Conservation (phyloP, 92 coral and sea anemone species). For the Zoanthus solanderi region DNA sequence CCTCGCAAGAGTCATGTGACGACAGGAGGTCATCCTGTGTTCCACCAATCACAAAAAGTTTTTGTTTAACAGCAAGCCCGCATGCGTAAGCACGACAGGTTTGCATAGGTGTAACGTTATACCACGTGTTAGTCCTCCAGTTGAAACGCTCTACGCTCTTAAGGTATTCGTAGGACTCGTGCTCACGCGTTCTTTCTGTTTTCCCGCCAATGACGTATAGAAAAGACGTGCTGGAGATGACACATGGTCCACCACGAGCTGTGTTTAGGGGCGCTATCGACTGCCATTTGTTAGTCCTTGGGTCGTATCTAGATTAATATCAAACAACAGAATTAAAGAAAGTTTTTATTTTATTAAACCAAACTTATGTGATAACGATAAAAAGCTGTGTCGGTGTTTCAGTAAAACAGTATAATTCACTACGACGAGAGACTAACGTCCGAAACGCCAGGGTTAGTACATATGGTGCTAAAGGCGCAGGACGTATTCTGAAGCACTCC, state of each 20-base stretch:
- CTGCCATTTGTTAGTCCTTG: conserved; percentile 82
- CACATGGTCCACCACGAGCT: conserved; percentile 95
- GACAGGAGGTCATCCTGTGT: conserved; percentile 88
- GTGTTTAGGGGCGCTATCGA: conserved; percentile 82
- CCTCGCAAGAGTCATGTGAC: conserved; percentile 90
- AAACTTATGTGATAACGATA: too few species aligned
- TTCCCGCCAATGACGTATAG: conserved; percentile 98
- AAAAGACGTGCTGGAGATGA: conserved; percentile 70
- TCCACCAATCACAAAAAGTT: conserved; percentile 84
- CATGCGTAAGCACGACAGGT: conserved; percentile 93
- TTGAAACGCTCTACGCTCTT: conserved; percentile 83
- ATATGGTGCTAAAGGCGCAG: too few species aligned
- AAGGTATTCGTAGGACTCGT: conserved; percentile 76
- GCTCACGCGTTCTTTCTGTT: conserved; percentile 75
- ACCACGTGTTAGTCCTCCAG: conserved; percentile 80
- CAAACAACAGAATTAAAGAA: neutral
- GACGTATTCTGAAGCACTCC: too few species aligned
- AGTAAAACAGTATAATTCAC: too few species aligned
- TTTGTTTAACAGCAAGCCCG: conserved; percentile 74
- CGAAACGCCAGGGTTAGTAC: too few species aligned
- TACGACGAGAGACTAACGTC: too few species aligned
- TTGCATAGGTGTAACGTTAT: conserved; percentile 76
- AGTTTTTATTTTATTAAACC: neutral
- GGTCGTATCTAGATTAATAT: conserved; percentile 71
- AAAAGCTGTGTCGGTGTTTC: too few species aligned